Evolutionary conservation across 1,140 invertebrate species (phyloP), one percentile per base, ranked within the genome.

Genomic region (Wiebesia pumilae): DNA sequence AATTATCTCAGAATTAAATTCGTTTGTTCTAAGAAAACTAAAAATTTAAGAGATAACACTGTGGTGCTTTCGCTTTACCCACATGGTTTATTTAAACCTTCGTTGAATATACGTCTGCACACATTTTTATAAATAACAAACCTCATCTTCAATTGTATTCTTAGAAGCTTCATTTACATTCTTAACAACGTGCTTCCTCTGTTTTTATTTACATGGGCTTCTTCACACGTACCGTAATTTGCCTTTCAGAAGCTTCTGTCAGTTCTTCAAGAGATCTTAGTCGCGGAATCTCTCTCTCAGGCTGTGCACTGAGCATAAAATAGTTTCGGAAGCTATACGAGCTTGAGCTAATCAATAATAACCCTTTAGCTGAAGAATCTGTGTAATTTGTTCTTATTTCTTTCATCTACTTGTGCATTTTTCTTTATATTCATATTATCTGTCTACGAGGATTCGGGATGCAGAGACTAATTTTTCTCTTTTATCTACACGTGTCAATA

Each of bases 351-450:
- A 33, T 75, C 81, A 69, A 58, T 75, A 83, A 83, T 83, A 83
- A 75, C 81, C 67, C 67, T 51, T 83, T 58, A 83, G 71, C 69
- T 73, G 30, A 35, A 71, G 30, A 83, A 40, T 71, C 67, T 47
- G 69, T 43, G 30, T 83, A 83, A 83, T 83, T 16, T 30, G 30
- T 24, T 83, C 81, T 83, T 58, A 83, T 83, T 83, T 75, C n/a
- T 16, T 82, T 27, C n/a, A 30, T 43, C 16, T 43, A 4, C 33
- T 58, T n/a, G 27, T 71, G 14, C 33, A 54, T 30, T 4, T 67
- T 65, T 43, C 40, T 10, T 10, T 71, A 71, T 71, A 51, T 43
- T 67, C 43, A 47, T n/a, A 35, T 47, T 38, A n/a, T 80, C n/a
- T 62, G 7, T 67, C 38, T 40, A 21, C 73, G 24, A 77, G 19